Evolutionary conservation across 2,797 vertebrate genomes (phyloP), one percentile per base, ranked within the genome.

Genomic region (Limnodromus scolopaceus): DNA sequence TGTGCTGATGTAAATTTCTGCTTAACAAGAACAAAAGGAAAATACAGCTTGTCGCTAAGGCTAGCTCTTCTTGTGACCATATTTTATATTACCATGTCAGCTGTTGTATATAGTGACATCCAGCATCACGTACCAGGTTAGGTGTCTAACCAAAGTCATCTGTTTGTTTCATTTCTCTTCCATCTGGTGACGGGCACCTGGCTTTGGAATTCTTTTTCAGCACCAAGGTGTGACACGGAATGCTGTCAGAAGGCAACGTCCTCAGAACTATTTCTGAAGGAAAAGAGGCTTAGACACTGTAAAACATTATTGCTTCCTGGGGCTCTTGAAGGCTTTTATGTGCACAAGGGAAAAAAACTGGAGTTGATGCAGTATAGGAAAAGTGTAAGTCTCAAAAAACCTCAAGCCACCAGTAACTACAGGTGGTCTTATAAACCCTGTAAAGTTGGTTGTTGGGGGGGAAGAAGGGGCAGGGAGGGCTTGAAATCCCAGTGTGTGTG

Each of bases 1-100:
- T 89, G 92, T 0, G 49, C 68, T 96, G 79, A 41, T 97, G 86
- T 93, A 94, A 91, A 91, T 92, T 93, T 97, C 66, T 94, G 74
- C 82, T 90, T 93, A 93, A 90, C 46, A 58, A 57, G 77, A 93
- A 78, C 82, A 84, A 84, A 95, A 77, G 6, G 88, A 90, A 78
- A 77, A 87, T 75, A 32, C 9, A 87, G 53, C 77, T 95, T 65
- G 38, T 95, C 30, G 30, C 81, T 83, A 64, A 79, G 84, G 75
- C 64, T 81, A 64, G 84, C 74, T 91, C 32, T 70, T 87, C 48
- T 84, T 55, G 81, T 94, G 92, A 87, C 78, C 61, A 18, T 84
- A 61, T 70, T 95, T 94, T 88, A 41, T 91, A 82, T 92, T 92
- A 23, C 12, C 13, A 6, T 78, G 74, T 81, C 95, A 93, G 78